Conservation (phyloP, 2,888 invertebrate genomes). For the Papilio demoleus region DNA sequence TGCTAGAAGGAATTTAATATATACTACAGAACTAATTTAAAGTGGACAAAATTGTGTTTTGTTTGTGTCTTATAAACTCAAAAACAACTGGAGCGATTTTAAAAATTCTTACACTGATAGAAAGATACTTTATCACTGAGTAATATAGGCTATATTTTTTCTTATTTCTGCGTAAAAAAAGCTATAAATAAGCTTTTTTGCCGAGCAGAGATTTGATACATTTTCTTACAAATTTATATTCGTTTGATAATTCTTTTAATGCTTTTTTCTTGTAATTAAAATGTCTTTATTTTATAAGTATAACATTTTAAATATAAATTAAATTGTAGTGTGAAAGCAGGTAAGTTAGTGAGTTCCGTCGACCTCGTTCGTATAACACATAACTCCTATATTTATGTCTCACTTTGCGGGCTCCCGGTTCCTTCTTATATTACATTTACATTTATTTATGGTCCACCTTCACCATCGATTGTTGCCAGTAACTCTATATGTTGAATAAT, state of each 20-base stretch:
- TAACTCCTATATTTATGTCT: constrained; percentile 73
- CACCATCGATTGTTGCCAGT: constrained; percentile 47
- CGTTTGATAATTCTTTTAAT: background rate
- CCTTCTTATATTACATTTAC: constrained; percentile 59
- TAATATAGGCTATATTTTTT: background rate
- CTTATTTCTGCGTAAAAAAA: background rate
- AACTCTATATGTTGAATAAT: constrained; percentile 41
- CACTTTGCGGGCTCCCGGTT: constrained; percentile 58
- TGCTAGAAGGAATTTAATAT: no score
- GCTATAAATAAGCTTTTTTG: background rate
- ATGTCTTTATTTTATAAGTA: background rate
- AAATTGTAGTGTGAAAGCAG: constrained; percentile 39
- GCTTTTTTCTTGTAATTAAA: background rate
- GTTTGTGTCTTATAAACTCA: no score
- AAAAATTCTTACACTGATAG: no score
- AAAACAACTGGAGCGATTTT: no score
- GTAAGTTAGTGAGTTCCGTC: constrained; percentile 43
- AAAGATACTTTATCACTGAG: background rate
- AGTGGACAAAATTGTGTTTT: no score
- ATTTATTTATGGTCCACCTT: constrained; percentile 58
- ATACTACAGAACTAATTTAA: no score
- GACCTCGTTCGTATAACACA: constrained; percentile 48
- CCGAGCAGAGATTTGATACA: no score
- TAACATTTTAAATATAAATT: background rate
- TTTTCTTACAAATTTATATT: background rate